Evolutionary conservation across 2,797 vertebrate species (phyloP).

Genomic region (Moxostoma hubbsi): DNA sequence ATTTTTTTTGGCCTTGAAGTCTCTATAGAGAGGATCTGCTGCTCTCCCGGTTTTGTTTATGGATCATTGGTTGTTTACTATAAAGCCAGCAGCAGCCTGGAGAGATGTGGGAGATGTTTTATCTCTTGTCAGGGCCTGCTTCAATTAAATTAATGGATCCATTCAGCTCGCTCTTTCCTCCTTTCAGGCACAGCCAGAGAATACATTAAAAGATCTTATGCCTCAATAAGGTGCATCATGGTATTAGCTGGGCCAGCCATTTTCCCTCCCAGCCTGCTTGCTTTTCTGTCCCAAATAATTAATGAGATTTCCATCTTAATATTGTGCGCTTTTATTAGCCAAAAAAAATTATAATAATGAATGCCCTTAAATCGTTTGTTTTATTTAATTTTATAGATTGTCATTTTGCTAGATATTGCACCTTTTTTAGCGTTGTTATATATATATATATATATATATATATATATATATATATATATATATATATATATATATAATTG

Average conservation of each 20-base stretch:
- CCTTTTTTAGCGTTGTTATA: not conserved
- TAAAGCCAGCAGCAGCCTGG: slow-evolving; percentile 84
- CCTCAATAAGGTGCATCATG: slow-evolving; percentile 94
- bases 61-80: slow-evolving; percentile 94
- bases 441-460: no score
- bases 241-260: slow-evolving; percentile 88
- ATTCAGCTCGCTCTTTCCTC: slow-evolving; percentile 91
- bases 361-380: not conserved
- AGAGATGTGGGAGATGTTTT: slow-evolving; percentile 97
- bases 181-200: slow-evolving; percentile 89
- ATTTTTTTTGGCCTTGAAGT: slow-evolving; percentile 88
- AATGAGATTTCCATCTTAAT: slow-evolving; percentile 80
- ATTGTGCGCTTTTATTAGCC: not conserved
- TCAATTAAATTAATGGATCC: slow-evolving; percentile 99
- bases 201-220: slow-evolving; percentile 99
- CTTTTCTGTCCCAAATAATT: slow-evolving; percentile 82
- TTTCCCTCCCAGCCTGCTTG: slow-evolving; percentile 68
- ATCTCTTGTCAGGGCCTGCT: slow-evolving; percentile 95
- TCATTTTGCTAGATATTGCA: not conserved
- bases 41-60: slow-evolving; percentile 81
- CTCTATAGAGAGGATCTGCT: slow-evolving; percentile 78
- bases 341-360: no score
- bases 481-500: not conserved
- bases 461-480: not conserved
- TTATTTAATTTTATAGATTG: not conserved